Evolutionary conservation across 2,888 invertebrate genomes (phyloP).

Genomic region (Plagodis dolabraria): DNA sequence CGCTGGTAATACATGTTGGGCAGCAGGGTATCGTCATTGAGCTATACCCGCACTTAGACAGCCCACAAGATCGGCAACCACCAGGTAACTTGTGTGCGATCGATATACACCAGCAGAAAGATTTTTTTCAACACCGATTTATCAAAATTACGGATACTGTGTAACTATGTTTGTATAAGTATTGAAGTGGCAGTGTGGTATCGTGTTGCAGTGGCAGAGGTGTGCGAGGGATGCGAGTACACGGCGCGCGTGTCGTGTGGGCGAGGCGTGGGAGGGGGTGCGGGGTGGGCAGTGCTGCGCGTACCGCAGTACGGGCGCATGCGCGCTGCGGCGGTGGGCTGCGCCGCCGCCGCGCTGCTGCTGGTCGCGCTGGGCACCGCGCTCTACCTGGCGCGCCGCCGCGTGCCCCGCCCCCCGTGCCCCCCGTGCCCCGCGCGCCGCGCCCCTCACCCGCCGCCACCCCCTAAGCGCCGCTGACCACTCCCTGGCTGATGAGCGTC

Average conservation of each 20-base stretch:
- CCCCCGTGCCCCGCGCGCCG: slow-evolving; percentile 34
- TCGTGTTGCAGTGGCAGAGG: slow-evolving; percentile 83
- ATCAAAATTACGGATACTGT: too few species aligned
- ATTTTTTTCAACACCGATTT: too few species aligned
- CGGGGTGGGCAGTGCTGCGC: slow-evolving; percentile 86
- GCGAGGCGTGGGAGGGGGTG: slow-evolving; percentile 88
- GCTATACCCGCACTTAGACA: too few species aligned
- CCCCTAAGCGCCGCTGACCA: slow-evolving; percentile 5
- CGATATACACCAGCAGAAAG: too few species aligned
- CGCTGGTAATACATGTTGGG: too few species aligned
- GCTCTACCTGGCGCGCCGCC: slow-evolving; percentile 73
- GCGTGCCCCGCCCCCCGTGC: slow-evolving; percentile 41
- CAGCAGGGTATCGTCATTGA: too few species aligned
- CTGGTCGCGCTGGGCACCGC: slow-evolving; percentile 87
- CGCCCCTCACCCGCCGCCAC: slow-evolving; percentile 37
- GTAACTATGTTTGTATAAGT: not conserved
- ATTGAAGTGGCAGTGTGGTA: not conserved
- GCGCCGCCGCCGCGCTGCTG: slow-evolving; percentile 88
- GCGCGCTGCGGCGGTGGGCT: slow-evolving; percentile 89
- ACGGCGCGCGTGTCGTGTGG: slow-evolving; percentile 90
- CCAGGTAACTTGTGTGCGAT: too few species aligned
- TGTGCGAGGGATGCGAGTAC: slow-evolving; percentile 90
- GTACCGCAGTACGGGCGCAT: slow-evolving; percentile 90
- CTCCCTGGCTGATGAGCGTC: not conserved
- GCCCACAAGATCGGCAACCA: too few species aligned